These are phyloP conservation scores for Eudorcas thomsonii DNA, from an alignment of 2,113 vertebrate species.

Conservation along the genomic window DNA sequence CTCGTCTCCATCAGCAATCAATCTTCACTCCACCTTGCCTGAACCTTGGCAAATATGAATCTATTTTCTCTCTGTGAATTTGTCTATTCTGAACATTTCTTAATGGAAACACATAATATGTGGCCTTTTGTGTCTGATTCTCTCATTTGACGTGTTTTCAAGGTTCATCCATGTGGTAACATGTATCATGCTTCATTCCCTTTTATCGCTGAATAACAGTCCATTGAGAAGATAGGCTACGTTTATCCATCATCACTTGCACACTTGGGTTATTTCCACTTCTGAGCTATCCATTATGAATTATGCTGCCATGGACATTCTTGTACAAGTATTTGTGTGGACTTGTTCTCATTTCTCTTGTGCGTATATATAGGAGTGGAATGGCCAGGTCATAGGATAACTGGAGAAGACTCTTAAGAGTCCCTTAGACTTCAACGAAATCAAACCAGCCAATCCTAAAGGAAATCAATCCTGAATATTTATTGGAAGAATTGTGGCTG, in stretches of 20 bases:
- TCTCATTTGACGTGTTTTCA: background rate
- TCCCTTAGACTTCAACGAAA: background rate
- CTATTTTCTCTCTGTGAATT: background rate
- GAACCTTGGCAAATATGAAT: background rate
- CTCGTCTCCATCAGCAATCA: background rate
- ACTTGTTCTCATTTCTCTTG: background rate
- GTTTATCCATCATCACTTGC: background rate
- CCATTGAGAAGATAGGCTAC: background rate
- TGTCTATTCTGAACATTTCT: background rate
- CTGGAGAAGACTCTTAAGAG: background rate
- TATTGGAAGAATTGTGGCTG: background rate
- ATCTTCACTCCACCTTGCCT: background rate
- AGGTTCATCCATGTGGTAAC: background rate
- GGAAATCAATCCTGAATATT: background rate
- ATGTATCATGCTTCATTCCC: background rate
- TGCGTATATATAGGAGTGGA: background rate
- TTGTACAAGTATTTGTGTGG: background rate
- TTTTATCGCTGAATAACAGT: background rate
- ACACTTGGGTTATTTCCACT: background rate
- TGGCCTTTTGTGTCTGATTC: background rate
- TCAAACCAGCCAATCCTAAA: background rate
- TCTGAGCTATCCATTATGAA: background rate
- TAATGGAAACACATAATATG: background rate
- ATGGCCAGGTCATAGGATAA: background rate
- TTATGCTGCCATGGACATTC: background rate